Evolutionary conservation across 2,113 vertebrate species (phyloP).

Genomic region (Morone chrysops): DNA sequence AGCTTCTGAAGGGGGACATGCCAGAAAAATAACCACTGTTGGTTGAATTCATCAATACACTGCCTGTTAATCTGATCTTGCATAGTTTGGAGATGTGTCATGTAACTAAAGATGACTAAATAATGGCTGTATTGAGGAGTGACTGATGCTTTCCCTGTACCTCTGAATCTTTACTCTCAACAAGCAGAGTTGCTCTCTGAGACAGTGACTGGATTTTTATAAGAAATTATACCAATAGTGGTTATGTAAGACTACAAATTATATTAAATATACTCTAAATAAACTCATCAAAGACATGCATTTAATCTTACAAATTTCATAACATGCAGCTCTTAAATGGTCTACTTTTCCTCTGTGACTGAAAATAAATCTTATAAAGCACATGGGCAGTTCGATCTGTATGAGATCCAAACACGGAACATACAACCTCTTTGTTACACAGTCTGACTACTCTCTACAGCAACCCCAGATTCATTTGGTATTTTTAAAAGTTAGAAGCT

Average conservation of each 20-base stretch:
- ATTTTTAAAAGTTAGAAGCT: constrained; percentile 56
- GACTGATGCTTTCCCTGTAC: not conserved
- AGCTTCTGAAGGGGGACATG: too few species aligned
- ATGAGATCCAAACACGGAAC: constrained; percentile 9
- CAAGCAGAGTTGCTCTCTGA: not conserved
- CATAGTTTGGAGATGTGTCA: too few species aligned
- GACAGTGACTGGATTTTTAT: constrained; percentile 38
- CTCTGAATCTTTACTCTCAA: not conserved
- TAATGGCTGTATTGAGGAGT: too few species aligned
- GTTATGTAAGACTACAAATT: constrained; percentile 30
- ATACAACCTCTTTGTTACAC: not conserved
- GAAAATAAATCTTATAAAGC: constrained; percentile 6
- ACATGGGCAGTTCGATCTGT: not conserved
- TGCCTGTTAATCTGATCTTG: too few species aligned
- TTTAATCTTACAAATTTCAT: constrained; percentile 27
- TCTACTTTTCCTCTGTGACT: not conserved
- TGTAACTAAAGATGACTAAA: too few species aligned
- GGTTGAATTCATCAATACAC: too few species aligned
- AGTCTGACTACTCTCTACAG: not conserved
- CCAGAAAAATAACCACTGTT: too few species aligned
- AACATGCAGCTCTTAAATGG: constrained; percentile 43
- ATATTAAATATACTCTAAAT: constrained; percentile 4
- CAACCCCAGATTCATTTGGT: constrained; percentile 22
- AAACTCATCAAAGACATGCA: constrained; percentile 18
- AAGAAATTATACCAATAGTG: constrained; percentile 46